These are phyloP conservation scores for Corbicula japonica DNA, from an alignment of 2,888 invertebrate species.

Conservation along the genomic window DNA sequence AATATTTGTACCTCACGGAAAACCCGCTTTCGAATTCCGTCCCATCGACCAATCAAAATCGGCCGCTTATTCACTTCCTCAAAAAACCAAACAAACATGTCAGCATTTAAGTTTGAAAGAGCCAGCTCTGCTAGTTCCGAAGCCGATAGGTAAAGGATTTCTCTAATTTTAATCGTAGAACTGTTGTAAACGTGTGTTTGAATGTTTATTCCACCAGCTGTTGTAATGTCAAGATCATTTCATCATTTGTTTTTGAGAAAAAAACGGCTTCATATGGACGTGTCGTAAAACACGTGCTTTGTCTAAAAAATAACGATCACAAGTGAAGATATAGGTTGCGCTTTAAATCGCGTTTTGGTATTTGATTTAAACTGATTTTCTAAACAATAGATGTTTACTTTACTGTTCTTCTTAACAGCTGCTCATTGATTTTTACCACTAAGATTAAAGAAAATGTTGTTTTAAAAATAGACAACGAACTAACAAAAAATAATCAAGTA, in stretches of 20 bases:
- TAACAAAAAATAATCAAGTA: too few species aligned
- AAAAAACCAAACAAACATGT: conserved; percentile 67
- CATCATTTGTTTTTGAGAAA: background rate
- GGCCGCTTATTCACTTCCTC: conserved; percentile 33
- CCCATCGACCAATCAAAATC: conserved; percentile 34
- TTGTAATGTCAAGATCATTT: background rate
- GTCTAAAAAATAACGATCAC: conserved; percentile 12
- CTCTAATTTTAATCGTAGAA: background rate
- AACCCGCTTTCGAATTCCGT: too few species aligned
- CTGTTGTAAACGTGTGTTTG: background rate
- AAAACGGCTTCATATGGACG: conserved; percentile 26
- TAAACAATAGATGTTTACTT: too few species aligned
- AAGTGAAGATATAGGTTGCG: conserved; percentile 16
- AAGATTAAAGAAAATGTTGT: too few species aligned
- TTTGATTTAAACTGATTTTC: too few species aligned
- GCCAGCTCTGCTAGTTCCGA: conserved; percentile 63
- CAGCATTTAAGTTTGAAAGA: conserved; percentile 66
- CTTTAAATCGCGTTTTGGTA: too few species aligned
- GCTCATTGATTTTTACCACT: too few species aligned
- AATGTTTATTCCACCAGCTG: conserved; percentile 5
- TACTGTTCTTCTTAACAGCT: too few species aligned
- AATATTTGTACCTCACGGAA: too few species aligned
- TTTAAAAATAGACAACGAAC: too few species aligned
- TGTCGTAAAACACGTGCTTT: conserved; percentile 53
- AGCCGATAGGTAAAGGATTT: conserved; percentile 54